Evolutionary conservation across 64 coral and sea anemone genomes (phyloP), one percentile per base, ranked within the genome.

Genomic region (Montipora efflorescens): DNA sequence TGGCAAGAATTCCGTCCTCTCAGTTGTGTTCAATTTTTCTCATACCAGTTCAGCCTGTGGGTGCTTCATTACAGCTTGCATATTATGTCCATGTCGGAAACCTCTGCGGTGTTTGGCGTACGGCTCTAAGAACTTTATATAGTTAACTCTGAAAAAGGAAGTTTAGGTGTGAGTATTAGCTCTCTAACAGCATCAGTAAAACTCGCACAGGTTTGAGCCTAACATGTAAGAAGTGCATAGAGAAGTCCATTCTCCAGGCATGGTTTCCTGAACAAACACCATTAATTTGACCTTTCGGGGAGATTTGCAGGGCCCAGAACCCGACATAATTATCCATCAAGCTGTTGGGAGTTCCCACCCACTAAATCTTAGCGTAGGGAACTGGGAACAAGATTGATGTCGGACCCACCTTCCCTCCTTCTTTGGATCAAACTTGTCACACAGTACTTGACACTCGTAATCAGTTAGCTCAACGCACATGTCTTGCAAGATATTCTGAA

Each of bases 111-210:
- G 87, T 50, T 88, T 94, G 47, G 89, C 79, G 44, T 80, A 96
- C 44, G 98, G 98, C 61, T 99, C 98, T 47, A 99, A 76, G 74
- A 99, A 99, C 89, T 96, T 92, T 10, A 96, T 80, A 83, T 99
- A 99, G 44, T 82, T 92, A 22, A 99, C 90, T 48, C 98, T 96
- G 36, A 81, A 4, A 18, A 16, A 46, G 2, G 57, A 82, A 84
- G 13, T 44, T 6, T 43, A 16, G 68, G 52, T 61, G 4, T 11
- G 12, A 76, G 61, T 76, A 36, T 36, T 36, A 36, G 36, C 0
- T 36, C 36, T 36, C 36, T 36, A 2, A 36, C 36, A 36, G 36
- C 36, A 36, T 36, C 36, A 36, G 36, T 36, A 36, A 36, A 36
- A 36, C 36, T 36, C 36, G 36, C 36, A 36, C 36, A 36, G 36